phyloP scores from a whole-genome alignment of 2,113 vertebrate species.

The Cynopterus brachyotis region DNA sequence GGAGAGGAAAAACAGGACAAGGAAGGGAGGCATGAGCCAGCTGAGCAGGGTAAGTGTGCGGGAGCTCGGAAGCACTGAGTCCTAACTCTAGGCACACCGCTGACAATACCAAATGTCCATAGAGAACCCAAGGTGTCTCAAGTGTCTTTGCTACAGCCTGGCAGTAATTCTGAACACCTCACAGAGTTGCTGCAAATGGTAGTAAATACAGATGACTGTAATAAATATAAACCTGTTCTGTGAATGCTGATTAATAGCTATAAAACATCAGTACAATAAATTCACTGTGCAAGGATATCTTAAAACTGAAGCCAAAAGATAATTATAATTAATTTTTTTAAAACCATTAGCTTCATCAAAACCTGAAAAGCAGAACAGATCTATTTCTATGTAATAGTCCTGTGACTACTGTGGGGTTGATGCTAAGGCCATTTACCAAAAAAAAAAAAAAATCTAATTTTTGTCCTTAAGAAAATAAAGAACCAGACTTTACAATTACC shows the following conservation, averaged over 20 bases:
- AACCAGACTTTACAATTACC: neutral
- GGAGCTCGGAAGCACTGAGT: neutral
- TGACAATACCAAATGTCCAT: neutral
- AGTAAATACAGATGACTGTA: conserved; percentile 24
- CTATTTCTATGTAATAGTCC: neutral
- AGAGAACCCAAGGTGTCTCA: neutral
- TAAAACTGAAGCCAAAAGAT: conserved; percentile 25
- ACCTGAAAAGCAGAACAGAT: conserved; percentile 13
- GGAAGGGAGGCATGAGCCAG: fast-evolving
- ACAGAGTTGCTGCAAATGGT: neutral
- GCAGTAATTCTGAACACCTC: neutral
- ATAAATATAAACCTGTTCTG: conserved; percentile 39
- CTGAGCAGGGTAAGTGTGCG: neutral
- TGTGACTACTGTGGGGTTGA: neutral
- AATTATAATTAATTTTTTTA: neutral
- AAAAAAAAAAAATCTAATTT: neutral
- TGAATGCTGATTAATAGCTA: conserved; percentile 45
- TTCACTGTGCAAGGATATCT: neutral
- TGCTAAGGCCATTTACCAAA: neutral
- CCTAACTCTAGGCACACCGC: neutral
- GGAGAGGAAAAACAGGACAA: neutral
- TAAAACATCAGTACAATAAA: conserved; percentile 1
- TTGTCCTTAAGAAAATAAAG: neutral
- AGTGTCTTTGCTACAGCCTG: neutral
- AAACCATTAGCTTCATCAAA: conserved; percentile 19